These are phyloP conservation scores for Muschampia staudingeri DNA, from an alignment of 2,888 invertebrate species.

Conservation along the genomic window DNA sequence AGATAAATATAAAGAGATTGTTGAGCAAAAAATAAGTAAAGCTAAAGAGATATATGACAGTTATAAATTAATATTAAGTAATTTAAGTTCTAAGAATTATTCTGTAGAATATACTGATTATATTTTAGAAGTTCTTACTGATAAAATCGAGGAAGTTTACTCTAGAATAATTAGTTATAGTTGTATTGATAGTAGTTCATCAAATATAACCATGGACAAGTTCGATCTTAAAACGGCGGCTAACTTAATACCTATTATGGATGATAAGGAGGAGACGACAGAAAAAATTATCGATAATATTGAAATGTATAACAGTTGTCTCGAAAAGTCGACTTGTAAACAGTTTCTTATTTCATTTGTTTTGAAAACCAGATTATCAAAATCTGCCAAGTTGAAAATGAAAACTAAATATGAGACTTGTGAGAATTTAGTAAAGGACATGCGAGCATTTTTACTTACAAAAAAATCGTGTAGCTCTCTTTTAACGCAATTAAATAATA, in stretches of 20 bases:
- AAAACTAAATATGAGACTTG: neutral
- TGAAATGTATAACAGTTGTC: neutral
- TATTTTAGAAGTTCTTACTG: too few species aligned
- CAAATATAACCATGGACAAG: neutral
- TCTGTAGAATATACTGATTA: neutral
- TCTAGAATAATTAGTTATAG: neutral
- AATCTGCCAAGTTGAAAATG: neutral
- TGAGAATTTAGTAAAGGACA: neutral
- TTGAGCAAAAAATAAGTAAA: too few species aligned
- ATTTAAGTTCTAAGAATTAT: neutral
- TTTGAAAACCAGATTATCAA: neutral
- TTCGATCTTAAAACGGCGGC: neutral
- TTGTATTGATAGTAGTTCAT: neutral
- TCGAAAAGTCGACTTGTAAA: neutral
- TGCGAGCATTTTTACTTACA: neutral
- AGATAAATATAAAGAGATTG: too few species aligned
- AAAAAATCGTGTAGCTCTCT: too few species aligned
- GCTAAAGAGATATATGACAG: too few species aligned
- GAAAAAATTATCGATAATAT: neutral
- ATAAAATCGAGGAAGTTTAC: too few species aligned
- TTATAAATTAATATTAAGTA: too few species aligned
- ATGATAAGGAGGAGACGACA: conserved; percentile 1
- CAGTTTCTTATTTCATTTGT: neutral
- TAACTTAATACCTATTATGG: conserved; percentile 31
- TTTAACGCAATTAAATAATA: neutral